Base-by-base conservation (phyloP, 2,797 vertebrate species). In the Halcyon leucocephala region DNA sequence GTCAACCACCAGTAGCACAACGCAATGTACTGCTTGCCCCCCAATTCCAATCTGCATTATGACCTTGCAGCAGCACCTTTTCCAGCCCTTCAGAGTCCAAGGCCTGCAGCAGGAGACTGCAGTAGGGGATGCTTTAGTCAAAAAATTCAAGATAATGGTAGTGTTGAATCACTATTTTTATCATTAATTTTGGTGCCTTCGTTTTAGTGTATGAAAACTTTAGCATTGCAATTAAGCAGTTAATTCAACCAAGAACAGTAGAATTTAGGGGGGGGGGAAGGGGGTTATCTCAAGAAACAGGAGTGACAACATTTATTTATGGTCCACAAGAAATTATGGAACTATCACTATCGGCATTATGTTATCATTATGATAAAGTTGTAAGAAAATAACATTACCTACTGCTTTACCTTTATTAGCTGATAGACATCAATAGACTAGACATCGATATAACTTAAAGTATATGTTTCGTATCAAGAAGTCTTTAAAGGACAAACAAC, bases 41-140 rank as follows among this genome's bases (percentile, higher is more conserved):
- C 28, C 8, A 3, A 39, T 16, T 5, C 41, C 22, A 39, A 8
- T 3, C 57, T 37, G 37, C 11, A 8, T 3, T 5, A 31, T 54
- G 28, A 28, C 17, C 37, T 86, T 3, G 0, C 21, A 66, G 39
- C 49, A 72, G 28, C 55, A 16, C 6, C 18, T 42, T 54, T 48
- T 31, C 10, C 52, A 70, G 0, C 12, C 42, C 28, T 55, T 5
- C 24, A n/a, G 8, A 61, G 29, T 25, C 14, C 57, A 10, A 31
- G 54, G 29, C 28, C 46, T 14, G 22, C 10, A 28, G 26, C 31
- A 81, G 37, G 33, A 61, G 31, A 20, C 24, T 20, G 12, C 2
- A 9, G 6, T 1, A 37, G 10, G 9, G 17, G 1, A 17, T 6
- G 5, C 1, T 67, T 42, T 21, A 11, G 8, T n/a, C 10, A 49